Evolutionary conservation across 2,888 invertebrate genomes (phyloP), one percentile per base, ranked within the genome.

Genomic region (Allacma fusca): DNA sequence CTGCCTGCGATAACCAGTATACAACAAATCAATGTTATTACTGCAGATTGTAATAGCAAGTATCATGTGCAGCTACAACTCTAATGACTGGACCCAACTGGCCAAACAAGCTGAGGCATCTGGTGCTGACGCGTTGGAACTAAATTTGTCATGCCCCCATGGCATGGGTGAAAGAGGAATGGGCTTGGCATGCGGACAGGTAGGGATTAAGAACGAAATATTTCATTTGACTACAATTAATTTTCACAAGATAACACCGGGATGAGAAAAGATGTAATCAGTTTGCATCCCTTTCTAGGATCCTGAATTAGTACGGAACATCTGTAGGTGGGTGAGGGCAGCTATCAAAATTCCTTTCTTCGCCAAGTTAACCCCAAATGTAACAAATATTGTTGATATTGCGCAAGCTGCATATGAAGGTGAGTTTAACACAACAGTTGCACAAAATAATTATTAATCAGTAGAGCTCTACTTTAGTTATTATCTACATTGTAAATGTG

Each of bases 161-260:
- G 98, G 78, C 7, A 98, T 99, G 97, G 97, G 97, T 0, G 98
- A 98, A 86, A 91, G 94, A 16, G 98, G 98, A 59, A 98, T 99
- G 98, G 99, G 98, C 0, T 88, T 99, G 73, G 98, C 98, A 67
- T 98, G 98, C 87, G 98, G 98, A 77, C 97, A 98, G 90, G 94
- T 94, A 86, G 80, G 50, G 29, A 16, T 23, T 64, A 2, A 21
- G 2, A 57, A n/a, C n/a, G n/a, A n/a, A n/a, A n/a, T n/a, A n/a
- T n/a, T n/a, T n/a, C n/a, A n/a, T n/a, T n/a, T n/a, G n/a, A n/a
- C n/a, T n/a, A n/a, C n/a, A n/a, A n/a, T n/a, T n/a, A n/a, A n/a
- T n/a, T n/a, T n/a, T n/a, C n/a, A n/a, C n/a, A n/a, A n/a, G n/a
- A n/a, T n/a, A n/a, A n/a, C n/a, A n/a, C n/a, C 59, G 23, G n/a